These are phyloP conservation scores for Alitta virens DNA, from an alignment of 2,888 invertebrate genomes.

Conservation along the genomic window DNA sequence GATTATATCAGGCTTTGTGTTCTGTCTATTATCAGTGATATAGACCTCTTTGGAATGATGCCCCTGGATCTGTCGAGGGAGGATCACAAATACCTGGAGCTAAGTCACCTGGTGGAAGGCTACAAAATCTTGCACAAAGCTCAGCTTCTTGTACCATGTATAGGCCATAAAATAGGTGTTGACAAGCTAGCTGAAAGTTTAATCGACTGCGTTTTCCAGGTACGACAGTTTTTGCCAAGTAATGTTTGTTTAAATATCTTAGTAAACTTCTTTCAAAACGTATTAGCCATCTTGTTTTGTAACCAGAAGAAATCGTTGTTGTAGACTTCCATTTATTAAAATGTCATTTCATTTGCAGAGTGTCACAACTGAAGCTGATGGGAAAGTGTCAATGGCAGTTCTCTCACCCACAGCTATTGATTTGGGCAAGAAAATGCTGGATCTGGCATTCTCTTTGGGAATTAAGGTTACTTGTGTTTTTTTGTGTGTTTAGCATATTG, in stretches of 20 bases:
- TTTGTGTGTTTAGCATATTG: no score
- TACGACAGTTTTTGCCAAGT: no score
- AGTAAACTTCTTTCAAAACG: neutral
- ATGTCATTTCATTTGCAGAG: constrained; percentile 30
- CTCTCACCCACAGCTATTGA: constrained; percentile 37
- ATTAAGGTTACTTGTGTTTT: constrained; percentile 39
- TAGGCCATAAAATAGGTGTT: neutral
- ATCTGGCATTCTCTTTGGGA: constrained; percentile 38
- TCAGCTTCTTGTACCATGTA: constrained; percentile 29
- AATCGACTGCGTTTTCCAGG: constrained; percentile 37
- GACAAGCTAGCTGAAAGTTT: constrained; percentile 31
- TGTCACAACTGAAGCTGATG: constrained; percentile 26
- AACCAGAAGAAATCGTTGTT: no score
- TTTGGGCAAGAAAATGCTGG: constrained; percentile 36
- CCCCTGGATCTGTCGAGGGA: constrained; percentile 34
- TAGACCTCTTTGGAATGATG: constrained; percentile 32
- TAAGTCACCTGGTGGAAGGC: constrained; percentile 40
- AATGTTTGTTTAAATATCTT: neutral
- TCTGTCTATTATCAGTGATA: no score
- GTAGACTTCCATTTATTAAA: neutral
- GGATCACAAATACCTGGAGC: constrained; percentile 28
- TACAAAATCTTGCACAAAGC: constrained; percentile 39
- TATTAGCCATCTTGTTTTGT: neutral
- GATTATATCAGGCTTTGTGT: no score
- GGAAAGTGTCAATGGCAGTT: constrained; percentile 25